Evolutionary conservation across 1,140 invertebrate species (phyloP).

Genomic region (Holcopasites calliopsidis): DNA sequence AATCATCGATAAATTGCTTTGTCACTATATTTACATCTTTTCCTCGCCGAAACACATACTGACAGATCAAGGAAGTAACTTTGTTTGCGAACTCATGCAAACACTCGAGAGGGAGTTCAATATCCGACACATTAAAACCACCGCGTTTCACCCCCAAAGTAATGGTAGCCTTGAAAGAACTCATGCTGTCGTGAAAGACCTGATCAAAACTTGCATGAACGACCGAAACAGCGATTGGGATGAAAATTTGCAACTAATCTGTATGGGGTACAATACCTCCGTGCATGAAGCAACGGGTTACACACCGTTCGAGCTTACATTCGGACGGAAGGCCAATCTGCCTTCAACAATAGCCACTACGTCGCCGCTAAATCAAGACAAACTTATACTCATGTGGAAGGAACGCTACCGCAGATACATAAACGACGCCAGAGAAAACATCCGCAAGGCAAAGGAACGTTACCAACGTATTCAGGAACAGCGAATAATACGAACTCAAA

Average conservation of each 20-base stretch:
- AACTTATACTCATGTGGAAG: neutral
- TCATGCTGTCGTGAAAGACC: neutral
- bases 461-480: neutral
- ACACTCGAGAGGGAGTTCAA: conserved; percentile 44
- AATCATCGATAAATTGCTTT: conserved; percentile 53
- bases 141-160: conserved; percentile 2
- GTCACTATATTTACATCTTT: conserved; percentile 58
- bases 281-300: neutral
- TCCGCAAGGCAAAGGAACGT: neutral
- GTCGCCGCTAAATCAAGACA: neutral
- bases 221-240: neutral
- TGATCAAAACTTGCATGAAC: neutral
- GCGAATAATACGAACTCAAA: neutral
- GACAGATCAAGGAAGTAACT: conserved; percentile 62
- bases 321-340: neutral
- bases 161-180: conserved; percentile 13
- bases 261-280: neutral
- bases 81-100: conserved; percentile 55
- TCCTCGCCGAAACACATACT: conserved; percentile 59
- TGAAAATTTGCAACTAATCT: neutral
- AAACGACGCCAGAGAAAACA: neutral
- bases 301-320: neutral
- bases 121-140: conserved; percentile 10
- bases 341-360: neutral
- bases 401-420: neutral